Conservation (phyloP, 2,113 vertebrate genomes). For the Notarius quadriscutis region DNA sequence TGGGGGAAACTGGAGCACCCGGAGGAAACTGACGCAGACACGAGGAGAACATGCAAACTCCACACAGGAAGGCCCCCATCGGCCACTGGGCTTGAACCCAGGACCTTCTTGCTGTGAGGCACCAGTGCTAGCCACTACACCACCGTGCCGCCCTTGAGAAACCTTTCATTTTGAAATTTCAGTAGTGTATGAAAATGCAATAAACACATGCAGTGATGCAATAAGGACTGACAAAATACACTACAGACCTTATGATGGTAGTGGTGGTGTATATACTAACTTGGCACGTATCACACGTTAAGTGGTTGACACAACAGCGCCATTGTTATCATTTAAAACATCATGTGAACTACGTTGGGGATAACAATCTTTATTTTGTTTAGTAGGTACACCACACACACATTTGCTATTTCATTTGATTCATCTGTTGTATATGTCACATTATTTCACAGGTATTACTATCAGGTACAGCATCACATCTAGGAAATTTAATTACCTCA, state of each 20-base stretch:
- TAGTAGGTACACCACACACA: not conserved
- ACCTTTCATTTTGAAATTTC: not conserved
- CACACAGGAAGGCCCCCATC: no score
- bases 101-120: no score
- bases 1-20: no score
- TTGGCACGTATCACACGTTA: not conserved
- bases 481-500: not conserved
- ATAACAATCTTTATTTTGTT: not conserved
- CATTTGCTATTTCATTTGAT: not conserved
- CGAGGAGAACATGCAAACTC: no score
- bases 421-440: not conserved
- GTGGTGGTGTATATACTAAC: not conserved
- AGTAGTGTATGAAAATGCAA: not conserved
- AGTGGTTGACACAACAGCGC: not conserved
- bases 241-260: not conserved
- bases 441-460: not conserved
- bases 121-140: no score
- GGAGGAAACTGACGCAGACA: no score
- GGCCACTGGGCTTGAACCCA: no score
- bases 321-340: not conserved
- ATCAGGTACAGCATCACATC: not conserved
- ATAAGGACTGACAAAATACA: not conserved
- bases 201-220: not conserved
- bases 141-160: no score
- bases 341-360: not conserved